Base-by-base conservation (phyloP, 1,140 invertebrate species). In the Heliconius nattereri region DNA sequence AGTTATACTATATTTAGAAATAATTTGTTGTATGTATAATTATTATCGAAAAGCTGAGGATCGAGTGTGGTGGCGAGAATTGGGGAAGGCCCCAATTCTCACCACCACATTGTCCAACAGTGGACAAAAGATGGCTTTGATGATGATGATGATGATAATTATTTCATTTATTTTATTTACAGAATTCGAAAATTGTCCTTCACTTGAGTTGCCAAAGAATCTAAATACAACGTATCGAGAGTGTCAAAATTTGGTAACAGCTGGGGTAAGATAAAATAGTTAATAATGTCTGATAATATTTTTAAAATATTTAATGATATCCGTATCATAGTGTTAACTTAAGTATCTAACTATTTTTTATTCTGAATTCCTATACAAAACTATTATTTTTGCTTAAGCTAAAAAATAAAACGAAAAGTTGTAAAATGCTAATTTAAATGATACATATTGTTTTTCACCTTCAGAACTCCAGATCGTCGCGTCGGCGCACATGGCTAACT, bases 401-500 rank as follows among this genome's bases (percentile, higher is more conserved):
- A 52, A 52, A 19, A 52, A 52, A 52, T 7, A 7, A 52, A 57
- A 57, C n/a, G 23, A 0, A 57, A n/a, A 57, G n/a, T 23, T 20
- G 6, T 20, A 7, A 60, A 23, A 60, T n/a, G n/a, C n/a, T 23
- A 3, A 26, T 11, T 60, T 60, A 2, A 29, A 66, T 66, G 5
- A 16, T 29, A 66, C 60, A 23, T 23, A 60, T 52, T 57, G n/a
- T 2, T 66, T 89, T 87, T 71, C 85, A 94, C 93, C 84, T 94
- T 80, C 86, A 90, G 82, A 90, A 78, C 35, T 78, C 85, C 7
- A 87, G 84, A 78, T 81, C 88, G 1, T 84, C 90, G 0, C 90
- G 91, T 0, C 90, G 91, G n/a, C 87, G 90, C 19, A 95, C 94
- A 0, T 95, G 94, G 95, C 78, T 94, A 20, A 95, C 92, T 0